phyloP scores from a whole-genome alignment of 2,113 vertebrate genomes.

The Leptosomus discolor region DNA sequence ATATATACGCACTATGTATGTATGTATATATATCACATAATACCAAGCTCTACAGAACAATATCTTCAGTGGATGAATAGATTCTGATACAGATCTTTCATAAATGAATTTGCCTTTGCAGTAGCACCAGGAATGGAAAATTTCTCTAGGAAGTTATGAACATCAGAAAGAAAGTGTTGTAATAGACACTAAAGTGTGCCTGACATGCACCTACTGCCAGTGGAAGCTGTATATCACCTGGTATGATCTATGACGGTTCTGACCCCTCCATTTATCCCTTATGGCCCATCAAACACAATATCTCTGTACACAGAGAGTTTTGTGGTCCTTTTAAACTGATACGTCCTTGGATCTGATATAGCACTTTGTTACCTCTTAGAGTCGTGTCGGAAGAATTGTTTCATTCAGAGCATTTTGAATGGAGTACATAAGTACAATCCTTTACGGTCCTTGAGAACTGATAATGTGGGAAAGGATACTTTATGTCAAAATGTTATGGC shows the following conservation, averaged over 20 bases:
- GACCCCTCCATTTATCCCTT: background rate
- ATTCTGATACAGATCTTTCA: background rate
- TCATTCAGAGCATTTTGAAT: background rate
- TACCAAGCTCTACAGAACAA: background rate
- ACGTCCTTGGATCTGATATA: background rate
- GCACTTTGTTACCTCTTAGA: background rate
- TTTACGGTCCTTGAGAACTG: background rate
- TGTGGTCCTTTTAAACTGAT: background rate
- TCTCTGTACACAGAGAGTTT: background rate
- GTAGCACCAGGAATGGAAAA: background rate
- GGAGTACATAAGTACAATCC: background rate
- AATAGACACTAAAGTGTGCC: background rate
- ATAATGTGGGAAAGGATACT: background rate
- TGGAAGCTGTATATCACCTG: background rate
- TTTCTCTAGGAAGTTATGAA: background rate
- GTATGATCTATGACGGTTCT: background rate
- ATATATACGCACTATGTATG: background rate
- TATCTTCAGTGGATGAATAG: background rate
- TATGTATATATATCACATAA: rapidly evolving
- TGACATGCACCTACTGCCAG: background rate
- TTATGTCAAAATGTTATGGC: background rate
- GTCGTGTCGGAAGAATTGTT: background rate
- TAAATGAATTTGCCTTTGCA: background rate
- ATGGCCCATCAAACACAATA: background rate
- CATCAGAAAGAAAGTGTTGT: background rate